Base-by-base conservation (phyloP, 30 jellyfish, hydroid and myxozoan species). In the Calvadosia cruxmelitensis region DNA sequence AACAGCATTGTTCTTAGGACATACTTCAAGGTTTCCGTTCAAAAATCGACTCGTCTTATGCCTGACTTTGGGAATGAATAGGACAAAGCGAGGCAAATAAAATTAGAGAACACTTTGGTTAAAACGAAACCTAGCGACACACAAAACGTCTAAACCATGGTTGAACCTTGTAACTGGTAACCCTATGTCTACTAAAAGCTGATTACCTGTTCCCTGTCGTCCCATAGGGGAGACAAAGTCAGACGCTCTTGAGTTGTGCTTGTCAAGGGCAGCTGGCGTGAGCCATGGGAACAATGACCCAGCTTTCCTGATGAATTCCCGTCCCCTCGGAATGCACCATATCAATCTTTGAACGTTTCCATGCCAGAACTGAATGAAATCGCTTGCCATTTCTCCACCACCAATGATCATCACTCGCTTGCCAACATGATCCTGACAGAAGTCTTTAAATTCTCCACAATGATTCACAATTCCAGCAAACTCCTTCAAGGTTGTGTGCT, bases 301-400 rank as follows among this genome's bases (percentile, higher is more conserved):
- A 33, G 63, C 66, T 72, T 86, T 86, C 34, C 96, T 52, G 71
- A 86, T 78, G 76, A 86, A 86, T 63, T 86, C 94, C 78, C 79
- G 96, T 3, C 96, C 96, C 50, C 91, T 78, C 10, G 96, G 96
- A 0, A 86, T 86, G 70, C 94, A 78, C 96, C 96, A 86, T 0
- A 86, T 35, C 35, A 86, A 73, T 10, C 49, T 31, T 20, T 71
- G 71, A 51, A 79, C 84, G 27, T 75, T 67, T 24, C 76, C 78
- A 65, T 86, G 74, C 83, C 86, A 86, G 66, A 69, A 72, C 23
- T 86, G 94, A 15, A 86, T 25, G 57, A 86, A 53, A 78, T 86
- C 96, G 64, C 94, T 78, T 2, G 96, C 93, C 0, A 94, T 86
- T 42, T 86, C 96, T 2, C 96, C 96, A 1, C 96, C 96, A 13